A percentile compares a stretch with the other conserved stretches of the same genome.
Evolutionary conservation across 2,888 invertebrate species (phyloP).

Genomic region (Apotomis capreana): DNA sequence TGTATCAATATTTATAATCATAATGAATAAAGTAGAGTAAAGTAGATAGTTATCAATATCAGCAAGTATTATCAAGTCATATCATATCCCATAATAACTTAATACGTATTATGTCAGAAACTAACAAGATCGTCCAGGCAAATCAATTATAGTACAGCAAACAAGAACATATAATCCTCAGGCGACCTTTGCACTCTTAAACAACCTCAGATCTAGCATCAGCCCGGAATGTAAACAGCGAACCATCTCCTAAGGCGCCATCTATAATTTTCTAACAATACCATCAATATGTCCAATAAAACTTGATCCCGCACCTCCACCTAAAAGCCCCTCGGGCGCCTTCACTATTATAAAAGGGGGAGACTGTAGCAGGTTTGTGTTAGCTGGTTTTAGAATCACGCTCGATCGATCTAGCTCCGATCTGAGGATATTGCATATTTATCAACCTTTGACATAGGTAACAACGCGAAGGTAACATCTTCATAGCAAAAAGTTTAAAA

Average conservation of each 20-base stretch:
- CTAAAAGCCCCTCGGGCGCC: conserved; percentile 35
- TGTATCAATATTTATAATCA: too few relatives aligned
- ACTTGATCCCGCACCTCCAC: conserved; percentile 49
- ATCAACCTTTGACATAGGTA: conserved; percentile 83
- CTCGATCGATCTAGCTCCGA: conserved; percentile 77
- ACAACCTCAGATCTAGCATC: conserved; percentile 73
- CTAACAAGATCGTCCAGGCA: conserved; percentile 47
- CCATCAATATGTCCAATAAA: conserved; percentile 66
- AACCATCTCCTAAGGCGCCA: conserved; percentile 80
- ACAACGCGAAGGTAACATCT: conserved; percentile 80
- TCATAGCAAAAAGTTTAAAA: conserved; percentile 71
- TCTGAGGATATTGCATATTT: conserved; percentile 81
- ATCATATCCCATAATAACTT: conserved; percentile 25
- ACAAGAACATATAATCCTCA: conserved; percentile 77
- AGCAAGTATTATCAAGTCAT: not conserved
- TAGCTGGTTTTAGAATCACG: conserved; percentile 65
- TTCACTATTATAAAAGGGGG: conserved; percentile 16
- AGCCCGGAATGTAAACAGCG: conserved; percentile 80
- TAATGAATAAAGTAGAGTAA: too few relatives aligned
- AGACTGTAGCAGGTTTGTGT: conserved; percentile 48
- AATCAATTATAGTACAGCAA: conserved; percentile 74
- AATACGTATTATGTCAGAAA: conserved; percentile 29
- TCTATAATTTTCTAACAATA: conserved; percentile 82
- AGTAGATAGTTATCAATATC: not conserved
- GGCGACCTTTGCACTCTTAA: conserved; percentile 75